phyloP scores from a whole-genome alignment of 2,797 vertebrate species.

The Spinus olivaceus region DNA sequence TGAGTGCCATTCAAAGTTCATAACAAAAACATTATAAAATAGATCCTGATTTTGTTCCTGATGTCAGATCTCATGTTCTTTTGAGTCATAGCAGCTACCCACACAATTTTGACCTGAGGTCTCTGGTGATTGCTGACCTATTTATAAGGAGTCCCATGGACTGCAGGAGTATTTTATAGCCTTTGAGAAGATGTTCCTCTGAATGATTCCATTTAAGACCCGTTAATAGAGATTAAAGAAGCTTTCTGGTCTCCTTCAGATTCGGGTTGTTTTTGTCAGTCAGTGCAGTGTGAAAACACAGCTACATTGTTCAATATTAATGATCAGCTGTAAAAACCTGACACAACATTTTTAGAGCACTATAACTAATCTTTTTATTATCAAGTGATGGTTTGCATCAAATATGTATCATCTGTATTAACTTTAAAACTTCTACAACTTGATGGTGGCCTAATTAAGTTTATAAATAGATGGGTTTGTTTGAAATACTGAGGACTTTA shows the following conservation, averaged over 20 bases:
- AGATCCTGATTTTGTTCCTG: neutral
- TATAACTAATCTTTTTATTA: conserved; percentile 67
- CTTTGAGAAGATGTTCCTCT: neutral
- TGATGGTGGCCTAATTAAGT: conserved; percentile 48
- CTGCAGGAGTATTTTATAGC: neutral
- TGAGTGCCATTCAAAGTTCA: neutral
- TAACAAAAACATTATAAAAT: neutral
- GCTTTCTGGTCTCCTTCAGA: conserved; percentile 36
- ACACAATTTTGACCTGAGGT: neutral
- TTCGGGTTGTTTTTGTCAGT: conserved; percentile 56
- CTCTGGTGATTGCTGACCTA: neutral
- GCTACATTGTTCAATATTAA: conserved; percentile 66
- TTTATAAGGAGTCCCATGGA: neutral
- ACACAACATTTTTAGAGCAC: conserved; percentile 66
- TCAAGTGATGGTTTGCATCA: conserved; percentile 50
- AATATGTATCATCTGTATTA: conserved; percentile 60
- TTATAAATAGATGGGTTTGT: conserved; percentile 44
- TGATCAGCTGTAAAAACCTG: conserved; percentile 64
- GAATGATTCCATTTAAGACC: neutral
- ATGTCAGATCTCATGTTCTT: neutral
- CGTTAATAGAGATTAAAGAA: conserved; percentile 19
- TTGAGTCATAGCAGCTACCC: neutral
- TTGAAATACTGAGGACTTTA: conserved; percentile 52
- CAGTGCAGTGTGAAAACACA: conserved; percentile 29
- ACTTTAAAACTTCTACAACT: conserved; percentile 53